Evolutionary conservation across 1,140 invertebrate species (phyloP), one percentile per base, ranked within the genome.

Genomic region (Tetramorium alpestre): DNA sequence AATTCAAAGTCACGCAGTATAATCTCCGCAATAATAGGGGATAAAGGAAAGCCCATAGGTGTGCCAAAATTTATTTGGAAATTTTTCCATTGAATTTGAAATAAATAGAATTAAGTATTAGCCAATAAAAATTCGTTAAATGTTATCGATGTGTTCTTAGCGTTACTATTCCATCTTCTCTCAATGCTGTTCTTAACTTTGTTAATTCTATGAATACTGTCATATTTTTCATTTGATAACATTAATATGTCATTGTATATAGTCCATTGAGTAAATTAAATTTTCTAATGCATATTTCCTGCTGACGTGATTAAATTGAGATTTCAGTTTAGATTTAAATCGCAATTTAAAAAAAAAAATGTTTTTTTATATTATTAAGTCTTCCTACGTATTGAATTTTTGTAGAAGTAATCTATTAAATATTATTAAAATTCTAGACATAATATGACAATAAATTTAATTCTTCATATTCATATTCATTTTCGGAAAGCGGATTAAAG

Each of bases 171-270:
- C 22, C 22, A 22, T 22, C 22, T 22, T 22, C 22, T 22, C 22
- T 22, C 22, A 22, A 22, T 22, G 22, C 22, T 22, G 22, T 22
- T 22, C 22, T 22, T 22, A 22, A 22, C 22, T 22, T 22, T 22
- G 22, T 22, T 22, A 1, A 7, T 62, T 51, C 76, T 78, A 47
- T n/a, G 44, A 69, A 81, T 69, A 54, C 69, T 25, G 11, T 78
- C 41, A 33, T 69, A 80, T 70, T 81, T 70, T 70, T 38, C 33
- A 81, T 81, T 58, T 54, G 25, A 70, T 70, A 22, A 16, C 44
- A 81, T 81, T 65, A 44, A 51, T 28, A 75, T n/a, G 38, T 44
- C 28, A 44, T 81, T 81, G 33, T 81, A 16, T 5, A 70, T 8
- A 70, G 3, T 0, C 18, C 41, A 81, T 44, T 70, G 38, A 25